Conservation (phyloP, 2,888 invertebrate genomes). For the Aplocera efformata region DNA sequence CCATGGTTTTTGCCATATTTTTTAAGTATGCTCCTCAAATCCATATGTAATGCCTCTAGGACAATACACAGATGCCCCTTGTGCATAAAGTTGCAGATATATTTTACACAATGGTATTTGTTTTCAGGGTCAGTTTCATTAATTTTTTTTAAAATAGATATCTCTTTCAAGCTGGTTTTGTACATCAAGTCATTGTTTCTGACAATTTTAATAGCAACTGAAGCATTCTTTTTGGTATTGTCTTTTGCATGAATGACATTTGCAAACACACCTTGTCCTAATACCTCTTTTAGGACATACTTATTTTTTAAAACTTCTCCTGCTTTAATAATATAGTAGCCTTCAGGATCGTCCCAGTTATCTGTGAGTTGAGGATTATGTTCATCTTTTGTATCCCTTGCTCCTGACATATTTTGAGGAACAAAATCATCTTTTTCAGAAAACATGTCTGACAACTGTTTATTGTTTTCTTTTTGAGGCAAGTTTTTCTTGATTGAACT, state of each 20-base stretch:
- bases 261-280: slow-evolving; percentile 99
- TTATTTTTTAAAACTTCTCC: slow-evolving; percentile 92
- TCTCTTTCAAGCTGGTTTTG: slow-evolving; percentile 97
- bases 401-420: slow-evolving; percentile 72
- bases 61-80: slow-evolving; percentile 99
- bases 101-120: slow-evolving; percentile 95
- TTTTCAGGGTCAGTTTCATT: slow-evolving; percentile 98
- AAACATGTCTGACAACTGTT: slow-evolving; percentile 90
- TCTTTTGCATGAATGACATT: slow-evolving; percentile 97
- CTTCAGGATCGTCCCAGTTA: slow-evolving; percentile 99
- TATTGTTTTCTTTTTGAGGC: slow-evolving; percentile 34
- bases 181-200: slow-evolving; percentile 99
- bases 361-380: slow-evolving; percentile 94
- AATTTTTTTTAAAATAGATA: slow-evolving; percentile 94
- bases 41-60: slow-evolving; percentile 97
- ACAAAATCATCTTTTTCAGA: slow-evolving; percentile 94
- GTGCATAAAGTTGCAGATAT: slow-evolving; percentile 95
- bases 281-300: slow-evolving; percentile 96
- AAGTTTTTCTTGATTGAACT: slow-evolving; percentile 18
- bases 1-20: slow-evolving; percentile 98
- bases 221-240: slow-evolving; percentile 88
- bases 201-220: slow-evolving; percentile 98
- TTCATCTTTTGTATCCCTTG: slow-evolving; percentile 52
- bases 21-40: slow-evolving; percentile 92
- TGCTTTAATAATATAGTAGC: slow-evolving; percentile 96